Evolutionary conservation across 2,888 invertebrate species (phyloP).

Genomic region (Scaptodrosophila latifasciaeformis): DNA sequence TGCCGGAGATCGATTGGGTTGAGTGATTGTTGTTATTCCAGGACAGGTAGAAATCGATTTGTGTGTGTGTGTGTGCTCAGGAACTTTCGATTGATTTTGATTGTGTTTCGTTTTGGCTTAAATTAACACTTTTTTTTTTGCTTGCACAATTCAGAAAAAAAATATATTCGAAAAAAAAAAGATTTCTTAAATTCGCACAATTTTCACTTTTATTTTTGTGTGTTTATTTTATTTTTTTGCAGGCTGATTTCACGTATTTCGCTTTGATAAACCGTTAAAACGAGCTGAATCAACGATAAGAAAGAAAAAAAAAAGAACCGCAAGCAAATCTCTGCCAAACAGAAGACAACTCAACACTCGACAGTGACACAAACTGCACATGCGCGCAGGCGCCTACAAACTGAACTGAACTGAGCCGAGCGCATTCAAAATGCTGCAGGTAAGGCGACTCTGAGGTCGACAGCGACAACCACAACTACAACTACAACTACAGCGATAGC

Average conservation of each 20-base stretch:
- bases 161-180: background rate
- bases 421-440: conserved; percentile 52
- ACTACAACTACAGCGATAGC: background rate
- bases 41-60: conserved; percentile 20
- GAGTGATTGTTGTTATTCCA: conserved; percentile 30
- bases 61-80: background rate
- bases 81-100: conserved; percentile 15
- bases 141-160: conserved; percentile 6
- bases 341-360: conserved; percentile 23
- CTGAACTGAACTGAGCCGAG: conserved; percentile 44
- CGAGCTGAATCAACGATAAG: no score
- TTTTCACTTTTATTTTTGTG: conserved; percentile 5
- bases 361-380: conserved; percentile 54
- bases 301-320: conserved; percentile 13
- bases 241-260: no score
- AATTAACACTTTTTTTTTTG: conserved; percentile 4
- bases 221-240: background rate
- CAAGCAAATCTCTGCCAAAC: conserved; percentile 22
- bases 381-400: conserved; percentile 67
- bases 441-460: conserved; percentile 35
- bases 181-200: background rate
- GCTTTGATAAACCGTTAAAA: no score
- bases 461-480: conserved; percentile 2
- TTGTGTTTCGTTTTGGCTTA: background rate
- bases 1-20: conserved; percentile 7